Evolutionary conservation across 2,797 vertebrate species (phyloP).

Genomic region (Cephalopachus bancanus): DNA sequence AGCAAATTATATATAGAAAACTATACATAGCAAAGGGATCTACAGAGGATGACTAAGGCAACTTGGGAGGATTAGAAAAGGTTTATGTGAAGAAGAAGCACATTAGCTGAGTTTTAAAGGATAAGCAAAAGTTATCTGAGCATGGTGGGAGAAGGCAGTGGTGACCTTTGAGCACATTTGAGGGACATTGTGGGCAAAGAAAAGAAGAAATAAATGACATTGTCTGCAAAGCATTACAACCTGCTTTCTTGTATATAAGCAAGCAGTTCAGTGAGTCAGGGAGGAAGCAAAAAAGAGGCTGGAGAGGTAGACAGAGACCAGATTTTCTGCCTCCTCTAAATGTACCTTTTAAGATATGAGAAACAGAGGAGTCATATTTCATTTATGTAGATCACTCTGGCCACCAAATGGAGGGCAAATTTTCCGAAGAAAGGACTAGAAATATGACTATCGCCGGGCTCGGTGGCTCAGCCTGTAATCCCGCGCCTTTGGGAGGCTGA

Average conservation of each 20-base stretch:
- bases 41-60: not conserved
- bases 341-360: not conserved
- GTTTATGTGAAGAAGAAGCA: slow-evolving; percentile 26
- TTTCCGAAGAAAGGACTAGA: slow-evolving; percentile 52
- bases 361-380: not conserved
- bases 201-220: not conserved
- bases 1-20: not conserved
- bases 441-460: not conserved
- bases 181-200: not conserved
- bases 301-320: not conserved
- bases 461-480: too few species aligned
- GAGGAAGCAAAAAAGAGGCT: not conserved
- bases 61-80: not conserved
- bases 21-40: not conserved
- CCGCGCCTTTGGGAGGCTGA: too few species aligned
- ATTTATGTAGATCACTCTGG: slow-evolving; percentile 11
- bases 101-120: not conserved
- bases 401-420: not conserved
- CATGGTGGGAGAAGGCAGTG: not conserved
- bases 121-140: not conserved
- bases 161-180: not conserved
- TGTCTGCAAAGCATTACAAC: not conserved
- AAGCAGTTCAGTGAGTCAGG: not conserved
- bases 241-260: not conserved
- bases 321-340: not conserved